phyloP scores from a whole-genome alignment of 2,113 vertebrate species.

The Pitta sordida region DNA sequence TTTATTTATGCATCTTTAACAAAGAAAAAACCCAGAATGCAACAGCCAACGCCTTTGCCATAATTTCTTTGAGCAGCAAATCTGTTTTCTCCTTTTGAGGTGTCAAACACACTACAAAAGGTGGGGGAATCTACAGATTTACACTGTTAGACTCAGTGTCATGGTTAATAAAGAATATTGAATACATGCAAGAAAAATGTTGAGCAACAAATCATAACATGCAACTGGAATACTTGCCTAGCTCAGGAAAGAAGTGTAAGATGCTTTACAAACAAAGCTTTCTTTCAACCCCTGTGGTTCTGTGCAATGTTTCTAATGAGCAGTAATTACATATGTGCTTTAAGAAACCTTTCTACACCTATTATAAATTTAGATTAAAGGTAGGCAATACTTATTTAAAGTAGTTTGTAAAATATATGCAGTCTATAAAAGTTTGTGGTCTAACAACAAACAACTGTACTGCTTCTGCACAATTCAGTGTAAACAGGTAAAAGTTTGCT shows the following conservation, averaged over 20 bases:
- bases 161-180: background rate
- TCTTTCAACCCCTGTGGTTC: background rate
- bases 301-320: background rate
- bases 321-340: background rate
- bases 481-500: background rate
- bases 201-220: background rate
- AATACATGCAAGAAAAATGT: background rate
- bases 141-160: background rate
- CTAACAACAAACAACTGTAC: constrained; percentile 16
- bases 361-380: constrained; percentile 27
- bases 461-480: background rate
- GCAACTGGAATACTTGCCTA: background rate
- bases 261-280: background rate
- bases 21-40: background rate
- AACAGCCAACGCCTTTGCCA: background rate
- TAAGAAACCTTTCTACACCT: background rate
- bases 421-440: constrained; percentile 27
- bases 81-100: background rate
- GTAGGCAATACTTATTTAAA: constrained; percentile 17
- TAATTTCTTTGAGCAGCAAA: background rate
- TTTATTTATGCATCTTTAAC: background rate
- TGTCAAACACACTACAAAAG: background rate
- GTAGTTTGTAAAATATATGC: constrained; percentile 18
- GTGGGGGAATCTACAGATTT: background rate
- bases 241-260: background rate